These are phyloP conservation scores for Micronisus gabar DNA, from an alignment of 2,113 vertebrate genomes.

Conservation along the genomic window DNA sequence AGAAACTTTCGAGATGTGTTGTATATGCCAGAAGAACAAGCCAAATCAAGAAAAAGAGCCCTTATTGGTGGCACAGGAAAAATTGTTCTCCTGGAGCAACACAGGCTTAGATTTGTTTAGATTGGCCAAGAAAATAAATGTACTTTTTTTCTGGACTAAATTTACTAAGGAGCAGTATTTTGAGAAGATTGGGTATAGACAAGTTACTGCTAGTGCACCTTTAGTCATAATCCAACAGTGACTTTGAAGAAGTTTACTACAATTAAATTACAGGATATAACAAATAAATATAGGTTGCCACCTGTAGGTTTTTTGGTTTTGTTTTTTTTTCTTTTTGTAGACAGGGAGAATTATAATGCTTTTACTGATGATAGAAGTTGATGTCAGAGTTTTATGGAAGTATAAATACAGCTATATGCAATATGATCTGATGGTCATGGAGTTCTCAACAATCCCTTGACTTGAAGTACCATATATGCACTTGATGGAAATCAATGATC, in stretches of 20 bases:
- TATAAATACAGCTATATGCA: not conserved
- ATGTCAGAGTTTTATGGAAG: not conserved
- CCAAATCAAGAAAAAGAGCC: slow-evolving; percentile 27
- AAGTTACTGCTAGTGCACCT: not conserved
- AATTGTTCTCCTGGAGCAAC: not conserved
- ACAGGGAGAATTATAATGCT: not conserved
- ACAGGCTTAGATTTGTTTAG: slow-evolving; percentile 5
- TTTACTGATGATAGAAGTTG: not conserved
- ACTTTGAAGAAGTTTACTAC: not conserved
- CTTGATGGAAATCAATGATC: not conserved
- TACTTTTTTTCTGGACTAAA: not conserved
- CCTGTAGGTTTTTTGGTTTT: not conserved
- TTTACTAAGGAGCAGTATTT: not conserved
- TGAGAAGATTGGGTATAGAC: not conserved
- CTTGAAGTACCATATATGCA: not conserved
- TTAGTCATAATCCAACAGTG: not conserved
- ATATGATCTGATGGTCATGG: not conserved
- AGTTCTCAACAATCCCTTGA: not conserved
- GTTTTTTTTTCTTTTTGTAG: not conserved
- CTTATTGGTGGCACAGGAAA: not conserved
- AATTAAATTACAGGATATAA: not conserved
- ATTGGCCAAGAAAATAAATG: not conserved
- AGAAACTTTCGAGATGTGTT: not conserved
- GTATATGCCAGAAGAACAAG: slow-evolving; percentile 5
- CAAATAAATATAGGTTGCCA: not conserved